phyloP scores from a whole-genome alignment of 1,140 invertebrate species.

The Arctopsyche grandis region DNA sequence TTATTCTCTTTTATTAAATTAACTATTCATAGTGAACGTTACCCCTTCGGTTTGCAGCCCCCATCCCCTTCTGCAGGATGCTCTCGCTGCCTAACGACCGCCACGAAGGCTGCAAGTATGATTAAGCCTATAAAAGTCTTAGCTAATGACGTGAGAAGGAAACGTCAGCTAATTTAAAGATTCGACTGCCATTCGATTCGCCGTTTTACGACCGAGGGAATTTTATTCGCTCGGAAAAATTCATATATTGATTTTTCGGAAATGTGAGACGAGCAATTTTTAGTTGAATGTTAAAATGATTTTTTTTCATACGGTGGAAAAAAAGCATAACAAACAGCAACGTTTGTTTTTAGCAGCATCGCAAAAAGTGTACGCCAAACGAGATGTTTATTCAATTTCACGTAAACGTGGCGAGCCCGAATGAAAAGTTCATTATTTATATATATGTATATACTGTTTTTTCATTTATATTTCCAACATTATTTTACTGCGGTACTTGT shows the following conservation, averaged over 20 bases:
- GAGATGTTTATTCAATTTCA: conserved; percentile 36
- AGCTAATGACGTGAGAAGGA: conserved; percentile 50
- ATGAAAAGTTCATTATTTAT: conserved; percentile 34
- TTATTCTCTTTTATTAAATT: conserved; percentile 12
- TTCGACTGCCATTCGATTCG: conserved; percentile 36
- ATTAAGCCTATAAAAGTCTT: conserved; percentile 52
- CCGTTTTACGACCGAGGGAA: neutral
- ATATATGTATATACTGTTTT: too few species aligned
- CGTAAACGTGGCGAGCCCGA: conserved; percentile 17
- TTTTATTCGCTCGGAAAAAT: neutral
- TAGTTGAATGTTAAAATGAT: neutral
- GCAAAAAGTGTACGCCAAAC: conserved; percentile 25
- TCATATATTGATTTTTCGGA: neutral
- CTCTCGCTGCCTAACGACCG: conserved; percentile 37
- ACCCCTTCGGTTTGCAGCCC: neutral
- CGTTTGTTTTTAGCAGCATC: conserved; percentile 19
- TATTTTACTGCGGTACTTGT: conserved; percentile 11
- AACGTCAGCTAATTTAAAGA: conserved; percentile 51
- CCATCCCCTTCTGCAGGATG: neutral
- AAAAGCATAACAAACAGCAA: neutral
- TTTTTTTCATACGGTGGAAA: neutral
- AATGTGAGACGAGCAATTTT: neutral
- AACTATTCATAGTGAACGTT: conserved; percentile 24
- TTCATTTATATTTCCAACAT: conserved; percentile 19
- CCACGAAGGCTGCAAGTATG: conserved; percentile 47